A percentile compares a stretch with the other conserved stretches of the same genome.
Evolutionary conservation across 2,888 invertebrate genomes (phyloP).

Genomic region (Emesis furor): DNA sequence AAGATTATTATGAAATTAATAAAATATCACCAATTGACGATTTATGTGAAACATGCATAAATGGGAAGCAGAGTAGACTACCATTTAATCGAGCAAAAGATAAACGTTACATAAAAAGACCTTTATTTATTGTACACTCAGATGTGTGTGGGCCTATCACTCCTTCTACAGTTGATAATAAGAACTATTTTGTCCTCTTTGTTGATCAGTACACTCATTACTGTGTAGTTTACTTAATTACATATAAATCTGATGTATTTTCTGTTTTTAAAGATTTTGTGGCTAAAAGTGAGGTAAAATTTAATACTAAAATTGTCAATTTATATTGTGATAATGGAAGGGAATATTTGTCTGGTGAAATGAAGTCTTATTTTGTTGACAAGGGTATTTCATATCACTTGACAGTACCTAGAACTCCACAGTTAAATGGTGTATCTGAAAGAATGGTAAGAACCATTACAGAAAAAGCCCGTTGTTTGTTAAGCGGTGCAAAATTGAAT

Average conservation of each 20-base stretch:
- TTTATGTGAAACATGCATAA: constrained; percentile 79
- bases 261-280: constrained; percentile 70
- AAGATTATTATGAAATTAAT: constrained; percentile 51
- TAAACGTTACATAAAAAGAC: constrained; percentile 75
- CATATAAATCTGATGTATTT: constrained; percentile 77
- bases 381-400: constrained; percentile 69
- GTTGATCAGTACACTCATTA: constrained; percentile 80
- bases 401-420: constrained; percentile 81
- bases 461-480: constrained; percentile 79
- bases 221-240: constrained; percentile 77
- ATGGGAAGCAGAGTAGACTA: constrained; percentile 80
- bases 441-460: constrained; percentile 80
- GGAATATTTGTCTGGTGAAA: constrained; percentile 78
- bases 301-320: constrained; percentile 76
- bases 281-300: constrained; percentile 72
- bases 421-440: constrained; percentile 81
- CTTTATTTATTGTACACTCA: constrained; percentile 79
- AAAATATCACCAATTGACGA: constrained; percentile 59
- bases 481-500: constrained; percentile 75
- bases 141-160: constrained; percentile 73
- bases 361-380: constrained; percentile 70
- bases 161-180: constrained; percentile 71
- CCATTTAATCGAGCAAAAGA: constrained; percentile 75
- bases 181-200: constrained; percentile 79
- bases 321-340: constrained; percentile 78